These are phyloP conservation scores for Anthopleura sola DNA, from an alignment of 64 coral and sea anemone genomes.

Conservation along the genomic window DNA sequence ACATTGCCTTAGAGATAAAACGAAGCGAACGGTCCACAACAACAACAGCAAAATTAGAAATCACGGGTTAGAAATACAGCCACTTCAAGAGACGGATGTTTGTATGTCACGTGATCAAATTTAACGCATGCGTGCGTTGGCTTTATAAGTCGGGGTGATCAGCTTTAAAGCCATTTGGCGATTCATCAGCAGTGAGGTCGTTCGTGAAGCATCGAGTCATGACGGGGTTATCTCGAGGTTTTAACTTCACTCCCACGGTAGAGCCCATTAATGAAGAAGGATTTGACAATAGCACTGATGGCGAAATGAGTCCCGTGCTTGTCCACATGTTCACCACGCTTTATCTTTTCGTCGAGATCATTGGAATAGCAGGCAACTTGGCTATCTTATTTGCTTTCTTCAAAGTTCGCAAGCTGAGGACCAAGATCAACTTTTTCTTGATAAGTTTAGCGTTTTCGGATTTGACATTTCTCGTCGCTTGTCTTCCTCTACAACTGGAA, in stretches of 20 bases:
- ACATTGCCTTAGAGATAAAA: background rate
- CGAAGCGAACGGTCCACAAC: background rate
- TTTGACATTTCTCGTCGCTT: conserved; percentile 2
- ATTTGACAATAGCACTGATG: background rate
- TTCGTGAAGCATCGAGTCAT: background rate
- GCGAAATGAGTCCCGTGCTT: background rate
- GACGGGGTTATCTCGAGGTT: background rate
- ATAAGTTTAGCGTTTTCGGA: conserved; percentile 48
- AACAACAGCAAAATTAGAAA: background rate
- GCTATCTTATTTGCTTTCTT: conserved; percentile 48
- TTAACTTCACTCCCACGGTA: background rate
- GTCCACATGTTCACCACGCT: conserved; percentile 20
- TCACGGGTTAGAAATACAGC: background rate
- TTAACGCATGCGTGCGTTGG: background rate
- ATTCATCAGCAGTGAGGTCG: background rate
- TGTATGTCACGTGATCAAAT: background rate
- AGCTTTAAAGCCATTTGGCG: background rate
- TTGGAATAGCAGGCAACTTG: conserved; percentile 32
- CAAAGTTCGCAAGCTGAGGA: conserved; percentile 33
- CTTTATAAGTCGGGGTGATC: background rate
- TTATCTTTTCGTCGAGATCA: conserved; percentile 20
- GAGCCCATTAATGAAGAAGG: background rate
- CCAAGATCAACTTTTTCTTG: conserved; percentile 54
- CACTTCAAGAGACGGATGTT: background rate
- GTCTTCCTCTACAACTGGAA: conserved; percentile 50